phyloP scores from a whole-genome alignment of 2,113 vertebrate species.

The Ranitomeya imitator region DNA sequence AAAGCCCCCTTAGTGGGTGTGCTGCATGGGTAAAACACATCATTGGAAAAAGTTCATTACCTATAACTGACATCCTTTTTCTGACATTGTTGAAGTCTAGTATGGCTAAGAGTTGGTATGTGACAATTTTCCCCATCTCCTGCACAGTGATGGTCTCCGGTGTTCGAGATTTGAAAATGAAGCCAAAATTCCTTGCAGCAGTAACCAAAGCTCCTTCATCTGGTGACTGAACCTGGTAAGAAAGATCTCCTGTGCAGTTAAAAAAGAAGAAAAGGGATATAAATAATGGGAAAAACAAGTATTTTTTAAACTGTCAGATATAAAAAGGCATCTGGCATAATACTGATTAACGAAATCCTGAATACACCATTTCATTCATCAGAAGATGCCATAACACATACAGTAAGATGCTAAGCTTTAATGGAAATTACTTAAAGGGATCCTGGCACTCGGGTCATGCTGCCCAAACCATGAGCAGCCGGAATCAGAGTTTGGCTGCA shows the following conservation, averaged over 20 bases:
- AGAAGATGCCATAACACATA: too few relatives aligned
- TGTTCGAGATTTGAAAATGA: slow-evolving; percentile 75
- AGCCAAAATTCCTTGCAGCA: slow-evolving; percentile 76
- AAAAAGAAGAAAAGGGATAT: not conserved
- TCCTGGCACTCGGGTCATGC: too few relatives aligned
- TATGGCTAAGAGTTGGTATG: slow-evolving; percentile 76
- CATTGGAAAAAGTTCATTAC: slow-evolving; percentile 58
- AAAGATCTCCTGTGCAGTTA: slow-evolving; percentile 69
- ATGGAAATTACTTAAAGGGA: too few relatives aligned
- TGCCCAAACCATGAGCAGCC: too few relatives aligned
- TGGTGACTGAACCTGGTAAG: slow-evolving; percentile 77
- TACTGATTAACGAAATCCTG: too few relatives aligned
- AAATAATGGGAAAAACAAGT: not conserved
- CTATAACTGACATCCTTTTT: slow-evolving; percentile 82
- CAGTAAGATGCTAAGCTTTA: too few relatives aligned
- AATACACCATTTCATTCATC: too few relatives aligned
- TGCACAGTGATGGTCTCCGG: slow-evolving; percentile 77
- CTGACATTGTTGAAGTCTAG: slow-evolving; percentile 77
- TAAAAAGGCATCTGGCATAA: not conserved
- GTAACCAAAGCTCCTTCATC: slow-evolving; percentile 79
- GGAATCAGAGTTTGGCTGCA: too few relatives aligned
- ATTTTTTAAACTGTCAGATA: not conserved
- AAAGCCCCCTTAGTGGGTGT: not conserved
- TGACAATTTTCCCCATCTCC: slow-evolving; percentile 72
- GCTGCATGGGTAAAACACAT: not conserved